Evolutionary conservation across 2,113 vertebrate genomes (phyloP).

Genomic region (Indri indri): DNA sequence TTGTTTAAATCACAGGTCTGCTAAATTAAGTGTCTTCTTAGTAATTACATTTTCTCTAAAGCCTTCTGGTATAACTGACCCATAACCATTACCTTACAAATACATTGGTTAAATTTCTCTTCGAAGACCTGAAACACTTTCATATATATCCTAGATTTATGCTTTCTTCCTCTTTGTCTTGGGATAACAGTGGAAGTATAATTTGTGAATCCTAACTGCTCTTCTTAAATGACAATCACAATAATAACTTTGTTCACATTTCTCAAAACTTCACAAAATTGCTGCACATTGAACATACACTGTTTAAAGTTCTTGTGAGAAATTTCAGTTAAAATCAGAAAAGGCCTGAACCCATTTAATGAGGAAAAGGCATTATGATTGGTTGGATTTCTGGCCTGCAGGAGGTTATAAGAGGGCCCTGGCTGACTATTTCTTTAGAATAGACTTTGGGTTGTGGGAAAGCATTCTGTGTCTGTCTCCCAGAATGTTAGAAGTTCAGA

Average conservation of each 20-base stretch:
- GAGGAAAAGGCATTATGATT: neutral
- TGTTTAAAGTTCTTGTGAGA: neutral
- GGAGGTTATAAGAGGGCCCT: neutral
- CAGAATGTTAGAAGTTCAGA: neutral
- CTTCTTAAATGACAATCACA: neutral
- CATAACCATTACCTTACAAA: neutral
- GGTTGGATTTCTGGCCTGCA: neutral
- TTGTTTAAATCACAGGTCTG: constrained; percentile 35
- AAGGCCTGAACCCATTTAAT: neutral
- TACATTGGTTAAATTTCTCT: neutral
- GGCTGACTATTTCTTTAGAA: neutral
- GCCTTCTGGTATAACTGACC: neutral
- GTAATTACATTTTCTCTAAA: constrained; percentile 5
- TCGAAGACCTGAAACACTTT: neutral
- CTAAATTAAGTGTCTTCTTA: constrained; percentile 19
- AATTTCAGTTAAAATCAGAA: neutral
- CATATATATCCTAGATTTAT: neutral
- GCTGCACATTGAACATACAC: neutral
- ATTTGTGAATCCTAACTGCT: neutral
- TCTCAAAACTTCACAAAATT: neutral
- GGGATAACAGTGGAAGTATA: neutral
- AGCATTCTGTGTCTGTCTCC: neutral
- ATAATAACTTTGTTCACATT: neutral
- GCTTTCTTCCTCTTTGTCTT: neutral
- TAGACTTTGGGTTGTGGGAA: neutral